These are phyloP conservation scores for Habropoda laboriosa DNA, from an alignment of 1,140 invertebrate species.

Conservation along the genomic window DNA sequence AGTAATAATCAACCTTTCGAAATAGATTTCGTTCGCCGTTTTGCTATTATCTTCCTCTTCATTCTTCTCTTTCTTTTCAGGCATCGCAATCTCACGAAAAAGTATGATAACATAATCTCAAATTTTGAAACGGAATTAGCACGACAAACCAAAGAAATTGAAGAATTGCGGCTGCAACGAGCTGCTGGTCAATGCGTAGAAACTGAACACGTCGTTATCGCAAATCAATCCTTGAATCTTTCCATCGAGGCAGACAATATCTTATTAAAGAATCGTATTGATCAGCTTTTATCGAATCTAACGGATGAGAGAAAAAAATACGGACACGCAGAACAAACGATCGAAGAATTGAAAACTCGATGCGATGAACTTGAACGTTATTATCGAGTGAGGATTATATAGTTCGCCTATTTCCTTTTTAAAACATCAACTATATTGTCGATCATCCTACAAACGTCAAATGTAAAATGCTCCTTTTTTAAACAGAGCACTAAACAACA, in stretches of 20 bases:
- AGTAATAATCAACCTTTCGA: constrained; percentile 55
- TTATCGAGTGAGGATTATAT: constrained; percentile 39
- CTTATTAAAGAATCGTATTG: constrained; percentile 28
- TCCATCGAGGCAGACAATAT: not conserved
- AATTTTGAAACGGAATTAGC: constrained; percentile 41
- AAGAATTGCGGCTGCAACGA: constrained; percentile 37
- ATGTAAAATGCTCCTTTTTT: not conserved
- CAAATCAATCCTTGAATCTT: not conserved
- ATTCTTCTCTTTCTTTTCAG: constrained; percentile 49
- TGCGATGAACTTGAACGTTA: constrained; percentile 46
- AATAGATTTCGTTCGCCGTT: too few relatives aligned
- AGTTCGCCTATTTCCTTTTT: not conserved
- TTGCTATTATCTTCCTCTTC: not conserved
- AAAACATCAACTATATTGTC: not conserved
- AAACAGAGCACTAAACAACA: constrained; percentile 53
- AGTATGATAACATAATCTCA: constrained; percentile 47
- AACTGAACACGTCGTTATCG: not conserved
- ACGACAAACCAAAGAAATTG: constrained; percentile 34
- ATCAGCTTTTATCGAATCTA: constrained; percentile 45
- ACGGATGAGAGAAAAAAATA: constrained; percentile 41
- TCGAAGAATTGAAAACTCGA: constrained; percentile 37
- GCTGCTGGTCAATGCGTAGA: constrained; percentile 18
- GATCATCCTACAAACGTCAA: not conserved
- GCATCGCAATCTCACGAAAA: constrained; percentile 34
- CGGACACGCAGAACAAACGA: constrained; percentile 31